Evolutionary conservation across 53 echinoderm and acorn worm species (phyloP).

Genomic region (Arbacia lixula): DNA sequence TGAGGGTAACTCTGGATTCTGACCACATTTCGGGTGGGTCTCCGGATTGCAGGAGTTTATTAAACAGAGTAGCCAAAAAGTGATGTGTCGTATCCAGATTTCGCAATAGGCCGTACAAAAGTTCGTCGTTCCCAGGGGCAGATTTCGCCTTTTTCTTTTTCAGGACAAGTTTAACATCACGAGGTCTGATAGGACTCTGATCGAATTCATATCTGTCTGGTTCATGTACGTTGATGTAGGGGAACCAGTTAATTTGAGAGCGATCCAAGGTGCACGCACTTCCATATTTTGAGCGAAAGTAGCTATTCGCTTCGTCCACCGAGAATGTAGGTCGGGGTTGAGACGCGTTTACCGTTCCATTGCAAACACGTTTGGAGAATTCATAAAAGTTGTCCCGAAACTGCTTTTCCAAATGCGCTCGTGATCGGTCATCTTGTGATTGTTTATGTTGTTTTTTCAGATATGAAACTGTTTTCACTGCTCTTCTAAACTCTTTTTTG

Average conservation of each 20-base stretch:
- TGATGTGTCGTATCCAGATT: slow-evolving; percentile 31
- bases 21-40: slow-evolving; percentile 40
- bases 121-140: slow-evolving; percentile 39
- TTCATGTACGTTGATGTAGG: background rate
- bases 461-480: slow-evolving; percentile 31
- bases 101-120: slow-evolving; percentile 50
- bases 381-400: slow-evolving; percentile 29
- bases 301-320: slow-evolving; percentile 11
- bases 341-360: background rate
- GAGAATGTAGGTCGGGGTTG: background rate
- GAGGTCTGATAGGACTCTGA: background rate
- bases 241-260: slow-evolving; percentile 25
- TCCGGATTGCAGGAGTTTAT: slow-evolving; percentile 21
- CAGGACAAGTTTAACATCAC: slow-evolving; percentile 13
- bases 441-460: background rate
- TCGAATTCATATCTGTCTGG: background rate
- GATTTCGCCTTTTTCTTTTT: slow-evolving; percentile 41
- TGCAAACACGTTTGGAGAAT: slow-evolving; percentile 20
- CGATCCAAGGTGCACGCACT: background rate
- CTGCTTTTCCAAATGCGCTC: background rate
- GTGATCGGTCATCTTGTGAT: background rate
- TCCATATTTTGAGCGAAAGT: slow-evolving; percentile 7
- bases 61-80: slow-evolving; percentile 40
- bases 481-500: slow-evolving; percentile 1
- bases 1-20: slow-evolving; percentile 21